Conservation (phyloP, 2,113 vertebrate species). For the Tragelaphus imberbis region DNA sequence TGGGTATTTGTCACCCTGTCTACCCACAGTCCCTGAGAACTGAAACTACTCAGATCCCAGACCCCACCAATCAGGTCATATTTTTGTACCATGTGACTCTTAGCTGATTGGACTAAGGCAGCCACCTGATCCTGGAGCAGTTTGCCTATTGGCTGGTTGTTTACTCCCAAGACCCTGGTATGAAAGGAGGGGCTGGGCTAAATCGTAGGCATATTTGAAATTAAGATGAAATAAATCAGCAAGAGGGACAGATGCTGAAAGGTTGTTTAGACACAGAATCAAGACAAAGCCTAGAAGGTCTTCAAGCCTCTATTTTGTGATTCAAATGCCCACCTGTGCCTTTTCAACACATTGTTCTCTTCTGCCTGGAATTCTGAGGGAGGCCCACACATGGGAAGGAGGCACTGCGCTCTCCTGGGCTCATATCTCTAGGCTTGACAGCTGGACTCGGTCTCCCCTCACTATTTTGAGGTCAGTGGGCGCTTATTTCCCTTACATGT, state of each 20-base stretch:
- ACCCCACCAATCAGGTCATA: accelerated
- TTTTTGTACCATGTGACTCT: background rate
- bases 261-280: background rate
- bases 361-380: background rate
- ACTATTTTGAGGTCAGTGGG: background rate
- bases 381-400: background rate
- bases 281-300: background rate
- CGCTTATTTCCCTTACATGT: background rate
- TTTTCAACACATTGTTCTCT: background rate
- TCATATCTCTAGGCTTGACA: background rate
- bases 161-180: background rate
- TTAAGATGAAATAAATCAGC: background rate
- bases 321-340: background rate
- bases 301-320: background rate
- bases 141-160: background rate
- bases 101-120: background rate
- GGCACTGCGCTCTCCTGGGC: background rate
- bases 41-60: background rate
- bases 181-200: background rate
- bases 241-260: background rate
- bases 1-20: background rate
- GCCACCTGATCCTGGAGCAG: background rate
- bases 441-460: background rate
- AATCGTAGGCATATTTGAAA: background rate
- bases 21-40: background rate